Base-by-base conservation (phyloP, 2,888 invertebrate species). In the Himalopsyche tibetana region DNA sequence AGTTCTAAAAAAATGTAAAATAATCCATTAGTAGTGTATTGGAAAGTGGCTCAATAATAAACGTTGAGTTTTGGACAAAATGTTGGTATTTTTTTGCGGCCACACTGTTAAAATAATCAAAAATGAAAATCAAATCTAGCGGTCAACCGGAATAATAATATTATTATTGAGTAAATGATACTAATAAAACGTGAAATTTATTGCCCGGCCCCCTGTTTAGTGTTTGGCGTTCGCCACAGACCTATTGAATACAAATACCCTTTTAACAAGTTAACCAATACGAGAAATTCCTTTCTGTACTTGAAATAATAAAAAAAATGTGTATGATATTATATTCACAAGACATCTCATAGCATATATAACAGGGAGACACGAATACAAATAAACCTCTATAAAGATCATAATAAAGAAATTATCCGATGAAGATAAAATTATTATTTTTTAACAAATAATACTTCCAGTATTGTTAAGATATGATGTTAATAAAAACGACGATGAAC, bases 171-270 rank as follows among this genome's bases (percentile, higher is more conserved):
- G 63, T 63, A 63, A 63, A 63, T 63, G 63, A 63, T 63, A 63
- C 63, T 63, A 63, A 63, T 63, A 63, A 63, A 63, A 63, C 63
- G 63, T 63, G 28, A 63, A 63, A 63, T 63, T 63, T 63, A 63
- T 63, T 63, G 19, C 63, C 19, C 19, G 63, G 63, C 19, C 63
- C 63, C 63, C 63, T 63, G 63, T 63, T 63, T 63, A 63, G 63
- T 63, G 63, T 63, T 63, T 28, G 28, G 63, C 63, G 63, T n/a
- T 63, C 63, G 28, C 63, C 63, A 28, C 63, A 19, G 19, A 63
- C 63, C 63, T 11, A 63, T 63, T 63, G 63, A 63, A 63, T 63
- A 63, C 19, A 63, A 63, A 63, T 63, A 63, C 63, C 51, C 51
- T 9, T 63, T 63, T 63, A 63, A 63, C 63, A 63, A 63, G 63